Conservation (phyloP, 2,113 vertebrate species). For the Fulmarus glacialis region DNA sequence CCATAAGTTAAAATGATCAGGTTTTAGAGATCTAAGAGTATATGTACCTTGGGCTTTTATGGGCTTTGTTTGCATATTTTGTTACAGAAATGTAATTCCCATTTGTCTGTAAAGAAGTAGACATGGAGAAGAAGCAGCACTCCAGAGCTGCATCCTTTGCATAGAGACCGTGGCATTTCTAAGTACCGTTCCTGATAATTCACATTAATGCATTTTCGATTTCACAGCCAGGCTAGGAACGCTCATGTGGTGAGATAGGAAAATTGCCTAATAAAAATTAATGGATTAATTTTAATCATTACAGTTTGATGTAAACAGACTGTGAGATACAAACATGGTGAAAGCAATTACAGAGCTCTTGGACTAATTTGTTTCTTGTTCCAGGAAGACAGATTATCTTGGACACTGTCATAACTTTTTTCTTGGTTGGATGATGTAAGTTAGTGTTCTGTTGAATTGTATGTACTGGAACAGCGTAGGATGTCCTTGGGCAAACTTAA, state of each 20-base stretch:
- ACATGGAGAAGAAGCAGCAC: background rate
- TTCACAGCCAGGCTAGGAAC: background rate
- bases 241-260: background rate
- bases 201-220: fast-evolving
- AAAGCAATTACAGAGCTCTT: background rate
- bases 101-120: fast-evolving
- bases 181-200: background rate
- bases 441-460: background rate
- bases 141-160: background rate
- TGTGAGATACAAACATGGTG: background rate
- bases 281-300: background rate
- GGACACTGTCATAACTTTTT: background rate
- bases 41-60: background rate
- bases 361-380: background rate
- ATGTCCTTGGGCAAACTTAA: background rate
- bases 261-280: background rate
- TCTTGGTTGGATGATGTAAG: background rate
- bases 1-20: fast-evolving
- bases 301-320: background rate
- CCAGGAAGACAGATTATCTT: background rate
- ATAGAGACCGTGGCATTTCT: background rate
- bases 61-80: background rate
- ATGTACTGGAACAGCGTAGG: background rate
- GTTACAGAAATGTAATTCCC: background rate
- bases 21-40: background rate